Evolutionary conservation across 2,113 vertebrate species (phyloP).

Genomic region (Rutilus rutilus): DNA sequence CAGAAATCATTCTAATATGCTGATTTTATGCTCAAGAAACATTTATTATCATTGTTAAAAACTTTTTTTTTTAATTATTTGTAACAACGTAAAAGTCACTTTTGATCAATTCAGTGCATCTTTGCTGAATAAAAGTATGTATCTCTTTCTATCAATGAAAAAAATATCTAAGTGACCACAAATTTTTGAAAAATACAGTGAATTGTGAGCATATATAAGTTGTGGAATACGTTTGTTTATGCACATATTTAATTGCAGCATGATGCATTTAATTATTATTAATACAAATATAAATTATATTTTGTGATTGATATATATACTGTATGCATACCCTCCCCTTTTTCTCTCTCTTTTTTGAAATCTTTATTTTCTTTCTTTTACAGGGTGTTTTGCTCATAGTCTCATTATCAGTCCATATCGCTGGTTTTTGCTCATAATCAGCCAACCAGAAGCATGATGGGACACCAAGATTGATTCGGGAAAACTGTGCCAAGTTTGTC

Average conservation of each 20-base stretch:
- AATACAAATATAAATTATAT: too few species aligned
- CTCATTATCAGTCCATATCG: slow-evolving; percentile 31
- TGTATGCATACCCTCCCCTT: not conserved
- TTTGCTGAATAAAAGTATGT: not conserved
- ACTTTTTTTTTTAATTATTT: not conserved
- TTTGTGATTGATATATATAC: slow-evolving; percentile 24
- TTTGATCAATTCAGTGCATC: not conserved
- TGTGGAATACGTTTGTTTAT: not conserved
- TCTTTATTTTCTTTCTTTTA: slow-evolving; percentile 50
- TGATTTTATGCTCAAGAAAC: not conserved
- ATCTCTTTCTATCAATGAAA: not conserved
- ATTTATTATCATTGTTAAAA: not conserved
- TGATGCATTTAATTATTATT: too few species aligned
- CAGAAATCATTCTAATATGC: not conserved
- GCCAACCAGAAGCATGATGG: slow-evolving; percentile 42
- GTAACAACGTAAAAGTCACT: not conserved
- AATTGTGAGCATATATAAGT: not conserved
- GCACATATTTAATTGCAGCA: slow-evolving; percentile 33
- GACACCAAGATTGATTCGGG: slow-evolving; percentile 63
- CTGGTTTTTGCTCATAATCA: slow-evolving; percentile 47
- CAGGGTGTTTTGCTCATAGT: slow-evolving; percentile 81
- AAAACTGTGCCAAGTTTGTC: slow-evolving; percentile 82
- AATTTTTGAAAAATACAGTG: not conserved
- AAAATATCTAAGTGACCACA: not conserved
- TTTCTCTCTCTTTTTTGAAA: slow-evolving; percentile 31